These are phyloP conservation scores for Falco berigora DNA, from an alignment of 2,797 vertebrate species.

Conservation along the genomic window DNA sequence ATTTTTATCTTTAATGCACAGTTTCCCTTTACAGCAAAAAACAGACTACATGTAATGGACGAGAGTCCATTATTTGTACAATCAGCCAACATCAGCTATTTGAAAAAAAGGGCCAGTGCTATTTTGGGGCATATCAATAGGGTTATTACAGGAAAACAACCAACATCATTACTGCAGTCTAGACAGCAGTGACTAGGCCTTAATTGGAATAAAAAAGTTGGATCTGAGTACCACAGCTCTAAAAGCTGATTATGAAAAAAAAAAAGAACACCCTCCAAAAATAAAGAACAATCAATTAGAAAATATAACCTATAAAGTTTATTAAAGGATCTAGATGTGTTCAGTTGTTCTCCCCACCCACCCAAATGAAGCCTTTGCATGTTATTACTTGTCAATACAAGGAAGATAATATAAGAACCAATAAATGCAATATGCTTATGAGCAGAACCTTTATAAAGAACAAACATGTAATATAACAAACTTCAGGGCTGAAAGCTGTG, in stretches of 20 bases:
- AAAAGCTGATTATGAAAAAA: slow-evolving; percentile 2
- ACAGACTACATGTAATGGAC: background rate
- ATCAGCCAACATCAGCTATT: background rate
- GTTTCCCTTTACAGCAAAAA: background rate
- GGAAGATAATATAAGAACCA: background rate
- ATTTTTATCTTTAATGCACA: background rate
- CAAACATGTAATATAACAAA: background rate
- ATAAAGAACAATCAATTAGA: background rate
- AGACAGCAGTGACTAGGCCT: slow-evolving; percentile 8
- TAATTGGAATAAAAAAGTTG: slow-evolving; percentile 39
- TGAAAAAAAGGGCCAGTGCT: background rate
- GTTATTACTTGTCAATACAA: background rate
- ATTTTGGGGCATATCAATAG: slow-evolving; percentile 3
- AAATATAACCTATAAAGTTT: background rate
- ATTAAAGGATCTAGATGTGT: background rate
- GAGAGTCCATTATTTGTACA: background rate
- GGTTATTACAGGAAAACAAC: slow-evolving; percentile 14
- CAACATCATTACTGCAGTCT: slow-evolving; percentile 40
- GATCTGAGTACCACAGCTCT: background rate
- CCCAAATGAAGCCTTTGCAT: background rate
- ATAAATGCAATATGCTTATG: background rate
- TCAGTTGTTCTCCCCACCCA: background rate
- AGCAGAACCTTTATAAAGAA: background rate
- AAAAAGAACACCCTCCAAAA: background rate
- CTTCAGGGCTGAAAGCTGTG: background rate